Evolutionary conservation across 2,113 vertebrate species (phyloP), one percentile per base, ranked within the genome.

Genomic region (Gorsachius goisagi): DNA sequence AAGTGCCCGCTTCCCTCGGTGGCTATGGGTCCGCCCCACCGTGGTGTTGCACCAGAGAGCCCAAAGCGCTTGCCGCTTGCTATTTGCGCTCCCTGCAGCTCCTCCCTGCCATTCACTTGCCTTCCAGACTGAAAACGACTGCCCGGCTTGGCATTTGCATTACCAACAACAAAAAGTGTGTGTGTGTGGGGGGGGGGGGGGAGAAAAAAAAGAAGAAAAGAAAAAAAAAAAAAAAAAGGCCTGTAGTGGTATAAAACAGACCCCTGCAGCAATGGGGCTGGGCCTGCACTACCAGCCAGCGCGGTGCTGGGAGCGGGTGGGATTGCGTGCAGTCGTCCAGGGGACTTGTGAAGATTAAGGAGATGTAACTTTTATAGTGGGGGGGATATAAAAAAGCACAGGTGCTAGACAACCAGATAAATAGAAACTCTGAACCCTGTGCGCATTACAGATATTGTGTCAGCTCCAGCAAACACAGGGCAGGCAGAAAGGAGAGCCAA

Each of bases 11-110:
- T 85, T 93, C 50, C 68, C 37, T 66, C 7, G 2, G 0, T 1
- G 0, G 33, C 0, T n/a, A n/a, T n/a, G n/a, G n/a, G n/a, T n/a
- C n/a, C n/a, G n/a, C n/a, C n/a, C n/a, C n/a, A n/a, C n/a, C n/a
- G n/a, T n/a, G n/a, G n/a, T n/a, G 0, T 20, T 47, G 20, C 27
- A 71, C 14, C 30, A 20, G 33, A 0, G 5, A 72, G 75, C 35
- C 77, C 32, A 62, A 45, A 75, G 26, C 0, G 0, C n/a, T 9
- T 12, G 5, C 28, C 2, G 1, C 19, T 81, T 45, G 53, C 18
- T 35, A 1, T 71, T 23, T 56, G 45, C 64, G 49, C 49, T 35
- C 9, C 24, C 30, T 89, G 15, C 45, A 85, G 39, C 77, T 93
- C 62, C 53, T 75, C 37, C 37, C 19, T 4, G 1, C 15, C 3